Evolutionary conservation across 1,140 invertebrate species (phyloP).

Genomic region (Venturia canescens): DNA sequence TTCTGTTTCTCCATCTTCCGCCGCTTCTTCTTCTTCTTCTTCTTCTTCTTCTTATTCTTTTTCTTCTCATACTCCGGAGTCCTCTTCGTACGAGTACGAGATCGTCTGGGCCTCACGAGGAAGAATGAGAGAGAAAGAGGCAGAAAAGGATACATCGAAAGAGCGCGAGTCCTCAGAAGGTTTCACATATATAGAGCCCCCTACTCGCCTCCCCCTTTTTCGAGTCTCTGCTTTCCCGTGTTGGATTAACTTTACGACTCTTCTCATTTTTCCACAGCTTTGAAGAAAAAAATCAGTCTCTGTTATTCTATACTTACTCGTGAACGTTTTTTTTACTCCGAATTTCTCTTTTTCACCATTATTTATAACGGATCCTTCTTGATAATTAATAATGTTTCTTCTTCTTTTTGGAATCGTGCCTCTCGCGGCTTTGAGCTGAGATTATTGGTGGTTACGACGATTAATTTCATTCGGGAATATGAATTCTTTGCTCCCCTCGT

Average conservation of each 20-base stretch:
- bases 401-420: too few species aligned
- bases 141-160: not conserved
- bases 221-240: conserved; percentile 13
- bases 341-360: not conserved
- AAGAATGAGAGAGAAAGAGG: not conserved
- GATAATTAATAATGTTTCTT: not conserved
- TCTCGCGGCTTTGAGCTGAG: too few species aligned
- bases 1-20: conserved; percentile 64
- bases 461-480: too few species aligned
- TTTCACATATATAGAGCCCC: conserved; percentile 20
- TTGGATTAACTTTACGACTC: conserved; percentile 29
- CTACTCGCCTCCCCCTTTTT: not conserved
- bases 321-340: not conserved
- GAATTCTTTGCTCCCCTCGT: too few species aligned
- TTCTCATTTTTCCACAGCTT: conserved; percentile 23
- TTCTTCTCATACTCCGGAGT: conserved; percentile 7
- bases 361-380: not conserved
- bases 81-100: conserved; percentile 44
- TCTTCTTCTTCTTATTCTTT: conserved; percentile 32
- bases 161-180: conserved; percentile 28
- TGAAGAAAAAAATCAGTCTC: conserved; percentile 6
- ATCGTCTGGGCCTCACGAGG: conserved; percentile 27
- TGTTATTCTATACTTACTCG: not conserved
- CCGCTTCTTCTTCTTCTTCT: conserved; percentile 39
- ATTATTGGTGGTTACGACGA: too few species aligned